Percentiles rank a stretch among this genome's conserved stretches.
Conservation (phyloP, 2,888 invertebrate species). For the Kryphioiulus occultus region DNA sequence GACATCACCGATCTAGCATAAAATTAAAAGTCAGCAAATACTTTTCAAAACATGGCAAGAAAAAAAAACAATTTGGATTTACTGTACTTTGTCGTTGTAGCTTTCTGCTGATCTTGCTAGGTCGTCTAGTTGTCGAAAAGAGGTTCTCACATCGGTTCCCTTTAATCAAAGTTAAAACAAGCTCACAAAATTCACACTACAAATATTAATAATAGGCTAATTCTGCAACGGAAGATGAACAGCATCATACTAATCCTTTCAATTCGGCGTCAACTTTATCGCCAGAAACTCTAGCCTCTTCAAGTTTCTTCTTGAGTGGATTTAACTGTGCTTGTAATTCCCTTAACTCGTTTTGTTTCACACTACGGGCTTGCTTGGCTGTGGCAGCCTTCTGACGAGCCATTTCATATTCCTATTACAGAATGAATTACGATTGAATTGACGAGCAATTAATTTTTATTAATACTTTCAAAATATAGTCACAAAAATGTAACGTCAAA, state of each 20-base stretch:
- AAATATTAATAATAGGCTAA: not conserved
- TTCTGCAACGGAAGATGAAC: too few species aligned
- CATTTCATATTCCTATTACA: not conserved
- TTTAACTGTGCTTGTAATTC: not conserved
- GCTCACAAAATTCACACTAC: not conserved
- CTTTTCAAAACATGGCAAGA: not conserved
- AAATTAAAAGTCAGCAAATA: not conserved
- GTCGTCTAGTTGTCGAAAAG: not conserved
- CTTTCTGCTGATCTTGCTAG: not conserved
- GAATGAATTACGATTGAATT: not conserved
- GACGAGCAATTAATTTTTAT: too few species aligned
- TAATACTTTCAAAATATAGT: too few species aligned
- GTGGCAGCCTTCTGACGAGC: not conserved
- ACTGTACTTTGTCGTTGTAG: not conserved
- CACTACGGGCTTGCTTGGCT: not conserved
- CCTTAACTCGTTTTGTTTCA: not conserved
- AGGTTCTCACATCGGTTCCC: not conserved
- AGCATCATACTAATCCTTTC: not conserved
- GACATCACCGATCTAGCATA: not conserved
- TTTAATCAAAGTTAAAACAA: not conserved
- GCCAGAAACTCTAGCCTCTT: not conserved
- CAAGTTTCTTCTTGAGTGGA: not conserved
- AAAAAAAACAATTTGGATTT: not conserved
- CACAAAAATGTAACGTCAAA: too few species aligned
- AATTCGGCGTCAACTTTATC: constrained; percentile 17